These are phyloP conservation scores for Anguilla japonica DNA, from an alignment of 2,113 vertebrate genomes.

Conservation along the genomic window DNA sequence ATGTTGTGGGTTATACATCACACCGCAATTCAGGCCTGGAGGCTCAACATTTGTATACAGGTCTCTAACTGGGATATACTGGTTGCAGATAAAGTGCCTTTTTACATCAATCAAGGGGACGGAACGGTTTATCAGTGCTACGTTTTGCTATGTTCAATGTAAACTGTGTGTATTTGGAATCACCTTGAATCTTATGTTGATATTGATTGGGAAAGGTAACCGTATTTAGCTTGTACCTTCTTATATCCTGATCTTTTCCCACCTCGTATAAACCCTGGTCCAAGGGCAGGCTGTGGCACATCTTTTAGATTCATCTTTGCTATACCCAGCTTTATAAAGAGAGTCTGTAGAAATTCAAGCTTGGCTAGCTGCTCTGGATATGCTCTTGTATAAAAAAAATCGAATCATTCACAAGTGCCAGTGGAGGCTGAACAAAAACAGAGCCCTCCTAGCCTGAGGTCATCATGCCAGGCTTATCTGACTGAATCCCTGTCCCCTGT, in stretches of 20 bases:
- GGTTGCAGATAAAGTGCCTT: slow-evolving; percentile 2
- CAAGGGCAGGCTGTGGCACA: neutral
- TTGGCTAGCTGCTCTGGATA: neutral
- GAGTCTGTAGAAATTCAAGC: too few relatives aligned
- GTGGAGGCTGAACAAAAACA: neutral
- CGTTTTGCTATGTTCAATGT: too few relatives aligned
- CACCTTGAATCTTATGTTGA: neutral
- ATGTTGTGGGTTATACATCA: too few relatives aligned
- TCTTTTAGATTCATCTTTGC: neutral
- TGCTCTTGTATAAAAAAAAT: neutral
- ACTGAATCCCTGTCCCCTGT: neutral
- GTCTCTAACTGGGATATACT: too few relatives aligned
- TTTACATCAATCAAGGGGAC: neutral
- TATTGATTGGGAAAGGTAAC: neutral
- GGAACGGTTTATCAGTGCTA: neutral
- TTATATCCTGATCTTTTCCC: neutral
- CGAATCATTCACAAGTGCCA: neutral
- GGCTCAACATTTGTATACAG: too few relatives aligned
- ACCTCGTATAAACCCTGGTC: too few relatives aligned
- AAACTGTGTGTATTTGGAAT: neutral
- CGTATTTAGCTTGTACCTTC: neutral
- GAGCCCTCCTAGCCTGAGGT: neutral
- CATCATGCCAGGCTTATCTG: neutral
- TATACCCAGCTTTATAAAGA: too few relatives aligned
- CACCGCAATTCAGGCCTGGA: too few relatives aligned